Conservation (phyloP, 2,888 invertebrate species). For the Tupiocoris notatus region DNA sequence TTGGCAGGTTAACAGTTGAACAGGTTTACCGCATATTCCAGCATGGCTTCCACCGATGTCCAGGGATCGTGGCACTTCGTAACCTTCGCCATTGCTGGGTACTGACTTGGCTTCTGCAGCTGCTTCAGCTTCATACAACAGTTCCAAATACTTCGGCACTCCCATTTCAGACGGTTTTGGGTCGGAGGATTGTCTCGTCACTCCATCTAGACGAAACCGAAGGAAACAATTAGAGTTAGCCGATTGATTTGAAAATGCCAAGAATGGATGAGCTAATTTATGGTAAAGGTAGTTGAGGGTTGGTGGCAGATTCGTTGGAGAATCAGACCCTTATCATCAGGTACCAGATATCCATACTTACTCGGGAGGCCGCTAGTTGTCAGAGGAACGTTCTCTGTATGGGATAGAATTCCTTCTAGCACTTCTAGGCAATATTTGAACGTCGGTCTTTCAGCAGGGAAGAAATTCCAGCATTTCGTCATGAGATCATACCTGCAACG, state of each 20-base stretch:
- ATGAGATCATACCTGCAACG: slow-evolving; percentile 81
- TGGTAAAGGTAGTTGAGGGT: too few species aligned
- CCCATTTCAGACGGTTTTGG: background rate
- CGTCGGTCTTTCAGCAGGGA: slow-evolving; percentile 78
- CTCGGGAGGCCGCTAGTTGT: slow-evolving; percentile 29
- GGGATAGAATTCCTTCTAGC: slow-evolving; percentile 56
- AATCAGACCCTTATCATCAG: too few species aligned
- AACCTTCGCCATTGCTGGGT: slow-evolving; percentile 20
- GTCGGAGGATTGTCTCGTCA: slow-evolving; percentile 3
- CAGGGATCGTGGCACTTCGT: slow-evolving; percentile 42
- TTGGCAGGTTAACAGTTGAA: background rate
- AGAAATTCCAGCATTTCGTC: slow-evolving; percentile 83
- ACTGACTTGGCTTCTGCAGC: background rate
- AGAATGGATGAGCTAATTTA: too few species aligned
- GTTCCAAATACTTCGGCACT: slow-evolving; percentile 65
- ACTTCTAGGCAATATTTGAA: slow-evolving; percentile 77
- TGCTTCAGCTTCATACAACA: slow-evolving; percentile 59
- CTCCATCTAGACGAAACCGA: too few species aligned
- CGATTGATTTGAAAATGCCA: too few species aligned
- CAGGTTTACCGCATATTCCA: background rate
- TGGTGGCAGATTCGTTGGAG: too few species aligned
- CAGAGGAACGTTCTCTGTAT: slow-evolving; percentile 34
- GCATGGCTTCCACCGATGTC: background rate
- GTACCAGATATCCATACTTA: too few species aligned
- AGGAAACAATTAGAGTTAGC: too few species aligned